A percentile compares a stretch with the other conserved stretches of the same genome.
phyloP scores from a whole-genome alignment of 1,140 invertebrate genomes.

The Brachionus rubens region DNA sequence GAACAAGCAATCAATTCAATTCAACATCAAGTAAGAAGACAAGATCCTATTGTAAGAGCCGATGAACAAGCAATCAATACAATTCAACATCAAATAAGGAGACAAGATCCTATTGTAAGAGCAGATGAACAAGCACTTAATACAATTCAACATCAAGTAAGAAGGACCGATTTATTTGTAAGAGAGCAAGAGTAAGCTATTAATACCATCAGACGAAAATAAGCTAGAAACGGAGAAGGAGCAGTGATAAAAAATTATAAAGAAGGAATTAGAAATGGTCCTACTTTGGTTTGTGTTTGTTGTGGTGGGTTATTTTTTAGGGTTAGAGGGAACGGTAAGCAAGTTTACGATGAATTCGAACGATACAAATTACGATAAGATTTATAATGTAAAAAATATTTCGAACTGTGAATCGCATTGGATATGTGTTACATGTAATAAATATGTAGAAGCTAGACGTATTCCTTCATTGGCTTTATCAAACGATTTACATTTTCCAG shows the following conservation, averaged over 20 bases:
- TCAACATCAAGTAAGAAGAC: too few relatives aligned
- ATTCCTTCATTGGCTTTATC: not conserved
- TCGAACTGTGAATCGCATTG: not conserved
- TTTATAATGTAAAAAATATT: not conserved
- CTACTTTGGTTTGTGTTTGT: constrained; percentile 2
- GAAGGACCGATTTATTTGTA: not conserved
- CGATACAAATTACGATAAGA: not conserved
- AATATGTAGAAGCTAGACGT: not conserved
- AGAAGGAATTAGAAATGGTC: too few relatives aligned
- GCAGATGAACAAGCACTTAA: not conserved
- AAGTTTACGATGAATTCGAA: not conserved
- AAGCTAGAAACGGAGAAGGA: not conserved
- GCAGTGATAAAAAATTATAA: not conserved
- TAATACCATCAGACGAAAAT: too few relatives aligned
- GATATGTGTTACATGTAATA: too few relatives aligned
- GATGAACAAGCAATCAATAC: too few relatives aligned
- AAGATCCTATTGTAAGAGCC: too few relatives aligned
- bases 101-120: too few relatives aligned
- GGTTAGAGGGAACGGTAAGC: not conserved
- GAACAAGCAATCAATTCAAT: too few relatives aligned
- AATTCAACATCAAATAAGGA: too few relatives aligned
- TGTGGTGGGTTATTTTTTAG: not conserved
- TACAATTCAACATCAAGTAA: not conserved
- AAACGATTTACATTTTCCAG: not conserved
- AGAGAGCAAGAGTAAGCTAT: not conserved